Percentiles rank a stretch among this genome's conserved stretches.
These are phyloP conservation scores for Heterodera schachtii DNA, from an alignment of 1,140 invertebrate species.

Conservation along the genomic window DNA sequence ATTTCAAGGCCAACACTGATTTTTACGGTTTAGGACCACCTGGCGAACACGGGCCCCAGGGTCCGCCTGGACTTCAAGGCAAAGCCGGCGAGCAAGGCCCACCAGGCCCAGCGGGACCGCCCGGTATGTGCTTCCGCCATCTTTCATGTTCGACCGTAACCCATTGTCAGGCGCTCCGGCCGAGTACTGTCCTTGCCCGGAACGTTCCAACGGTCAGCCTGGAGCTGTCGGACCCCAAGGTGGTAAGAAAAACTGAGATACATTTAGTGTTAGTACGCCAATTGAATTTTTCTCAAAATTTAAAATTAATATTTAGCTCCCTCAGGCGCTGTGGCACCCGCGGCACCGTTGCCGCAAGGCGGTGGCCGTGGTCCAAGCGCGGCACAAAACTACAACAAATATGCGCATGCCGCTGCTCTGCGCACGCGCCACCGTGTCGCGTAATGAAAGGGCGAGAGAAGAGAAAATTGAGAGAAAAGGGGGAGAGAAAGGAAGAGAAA, in stretches of 20 bases:
- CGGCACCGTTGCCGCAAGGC: background rate
- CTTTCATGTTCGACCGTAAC: background rate
- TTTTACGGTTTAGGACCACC: conserved; percentile 19
- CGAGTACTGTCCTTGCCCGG: conserved; percentile 45
- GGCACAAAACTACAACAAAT: conserved; percentile 30
- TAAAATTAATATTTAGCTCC: conserved; percentile 4
- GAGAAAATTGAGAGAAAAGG: no score
- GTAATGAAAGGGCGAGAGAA: background rate
- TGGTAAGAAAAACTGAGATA: background rate
- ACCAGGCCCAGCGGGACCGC: conserved; percentile 6
- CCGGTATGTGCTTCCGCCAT: conserved; percentile 1
- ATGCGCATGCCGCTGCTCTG: conserved; percentile 42
- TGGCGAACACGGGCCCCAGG: conserved; percentile 33
- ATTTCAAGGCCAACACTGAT: background rate
- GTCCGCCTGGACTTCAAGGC: conserved; percentile 28
- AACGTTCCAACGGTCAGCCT: conserved; percentile 22
- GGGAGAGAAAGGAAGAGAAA: no score
- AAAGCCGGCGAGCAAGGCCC: conserved; percentile 18
- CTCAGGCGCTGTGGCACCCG: background rate
- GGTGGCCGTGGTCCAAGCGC: conserved; percentile 28
- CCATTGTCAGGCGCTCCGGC: conserved; percentile 31
- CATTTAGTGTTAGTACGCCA: no score
- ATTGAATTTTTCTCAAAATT: no score
- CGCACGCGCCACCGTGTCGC: conserved; percentile 31
- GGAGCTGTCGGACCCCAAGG: conserved; percentile 1